Evolutionary conservation across 2,113 vertebrate species (phyloP).

Genomic region (Steatornis caripensis): DNA sequence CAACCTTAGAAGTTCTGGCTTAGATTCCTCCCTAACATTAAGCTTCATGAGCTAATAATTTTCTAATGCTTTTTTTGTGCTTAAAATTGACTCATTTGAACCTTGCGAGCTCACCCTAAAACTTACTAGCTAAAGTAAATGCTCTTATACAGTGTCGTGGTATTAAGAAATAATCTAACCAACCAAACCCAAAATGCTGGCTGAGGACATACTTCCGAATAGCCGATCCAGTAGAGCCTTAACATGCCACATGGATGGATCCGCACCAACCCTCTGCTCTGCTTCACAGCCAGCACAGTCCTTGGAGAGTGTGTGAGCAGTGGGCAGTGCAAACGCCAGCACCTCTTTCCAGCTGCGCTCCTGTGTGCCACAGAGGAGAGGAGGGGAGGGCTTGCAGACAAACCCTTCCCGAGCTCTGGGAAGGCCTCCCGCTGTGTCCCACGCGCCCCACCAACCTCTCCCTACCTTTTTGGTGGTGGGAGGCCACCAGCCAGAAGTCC

Average conservation of each 20-base stretch:
- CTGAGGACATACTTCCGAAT: not conserved
- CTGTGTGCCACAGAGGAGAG: not conserved
- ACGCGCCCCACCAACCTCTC: not conserved
- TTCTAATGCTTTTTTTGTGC: not conserved
- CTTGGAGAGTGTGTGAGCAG: not conserved
- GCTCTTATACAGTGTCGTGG: not conserved
- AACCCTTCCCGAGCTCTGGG: not conserved
- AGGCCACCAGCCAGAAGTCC: not conserved
- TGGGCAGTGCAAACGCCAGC: not conserved
- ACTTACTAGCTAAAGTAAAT: not conserved
- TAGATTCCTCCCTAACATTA: not conserved
- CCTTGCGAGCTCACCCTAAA: not conserved
- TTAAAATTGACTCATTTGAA: not conserved
- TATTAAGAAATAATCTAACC: not conserved
- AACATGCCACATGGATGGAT: not conserved
- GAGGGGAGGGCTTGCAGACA: not conserved
- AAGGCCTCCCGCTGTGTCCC: not conserved
- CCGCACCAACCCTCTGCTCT: not conserved
- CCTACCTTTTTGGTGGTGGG: not conserved
- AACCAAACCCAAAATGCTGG: not conserved
- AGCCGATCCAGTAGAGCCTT: not conserved
- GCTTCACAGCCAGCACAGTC: not conserved
- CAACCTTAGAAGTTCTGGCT: not conserved
- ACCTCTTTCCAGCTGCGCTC: not conserved
- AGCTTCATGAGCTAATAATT: not conserved